Conservation (phyloP, 2,888 invertebrate genomes). For the Bedellia somnulentella region DNA sequence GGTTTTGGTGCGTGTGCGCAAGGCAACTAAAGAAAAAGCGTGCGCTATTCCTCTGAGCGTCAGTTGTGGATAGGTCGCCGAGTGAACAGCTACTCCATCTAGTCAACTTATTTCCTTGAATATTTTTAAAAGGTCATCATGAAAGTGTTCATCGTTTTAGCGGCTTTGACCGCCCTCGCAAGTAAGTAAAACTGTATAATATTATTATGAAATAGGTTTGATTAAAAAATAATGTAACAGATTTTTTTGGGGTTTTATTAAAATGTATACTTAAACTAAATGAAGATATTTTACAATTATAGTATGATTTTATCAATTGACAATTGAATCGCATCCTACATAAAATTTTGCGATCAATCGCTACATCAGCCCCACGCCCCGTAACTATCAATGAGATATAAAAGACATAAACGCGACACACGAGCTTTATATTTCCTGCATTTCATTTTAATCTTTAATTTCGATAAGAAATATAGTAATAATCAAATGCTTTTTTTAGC, state of each 20-base stretch:
- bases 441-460: neutral
- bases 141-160: conserved; percentile 56
- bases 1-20: conserved; percentile 39
- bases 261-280: conserved; percentile 1
- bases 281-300: too few relatives aligned
- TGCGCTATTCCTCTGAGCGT: conserved; percentile 33
- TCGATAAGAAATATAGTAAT: neutral
- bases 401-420: conserved; percentile 26
- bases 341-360: neutral
- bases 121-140: conserved; percentile 41
- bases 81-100: conserved; percentile 50
- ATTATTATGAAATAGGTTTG: neutral
- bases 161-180: conserved; percentile 45
- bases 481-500: conserved; percentile 1
- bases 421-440: neutral
- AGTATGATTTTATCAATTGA: too few relatives aligned
- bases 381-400: conserved; percentile 10
- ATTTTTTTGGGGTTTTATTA: neutral
- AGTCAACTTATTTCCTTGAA: conserved; percentile 36
- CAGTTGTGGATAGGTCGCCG: conserved; percentile 47
- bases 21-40: conserved; percentile 48
- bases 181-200: conserved; percentile 29
- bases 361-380: neutral
- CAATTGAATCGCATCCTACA: neutral
- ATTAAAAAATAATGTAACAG: neutral